A percentile compares a stretch with the other conserved stretches of the same genome.
Conservation (phyloP, 30 jellyfish, hydroid and myxozoan genomes). For the Cassiopea xamachana region DNA sequence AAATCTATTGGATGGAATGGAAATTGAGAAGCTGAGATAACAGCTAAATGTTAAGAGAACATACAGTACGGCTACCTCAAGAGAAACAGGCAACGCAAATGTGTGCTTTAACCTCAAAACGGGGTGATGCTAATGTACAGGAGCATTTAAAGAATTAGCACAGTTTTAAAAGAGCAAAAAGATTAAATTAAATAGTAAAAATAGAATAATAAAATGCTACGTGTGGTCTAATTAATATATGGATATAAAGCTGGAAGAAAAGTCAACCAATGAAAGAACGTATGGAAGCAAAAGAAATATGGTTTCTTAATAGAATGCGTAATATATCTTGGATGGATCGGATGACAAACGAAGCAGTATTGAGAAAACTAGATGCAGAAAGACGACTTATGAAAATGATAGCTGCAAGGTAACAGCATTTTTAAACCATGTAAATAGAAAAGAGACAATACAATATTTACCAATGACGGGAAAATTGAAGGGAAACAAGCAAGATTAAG, state of each 20-base stretch:
- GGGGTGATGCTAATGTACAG: no score
- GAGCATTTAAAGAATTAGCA: no score
- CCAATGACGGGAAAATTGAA: not conserved
- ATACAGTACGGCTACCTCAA: no score
- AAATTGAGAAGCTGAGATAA: no score
- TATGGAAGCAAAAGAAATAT: conserved; percentile 14
- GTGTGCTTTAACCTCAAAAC: no score
- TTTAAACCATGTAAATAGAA: not conserved
- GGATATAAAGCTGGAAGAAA: conserved; percentile 19
- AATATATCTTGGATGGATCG: conserved; percentile 18
- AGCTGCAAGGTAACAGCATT: not conserved
- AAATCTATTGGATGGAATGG: no score
- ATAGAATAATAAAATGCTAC: not conserved
- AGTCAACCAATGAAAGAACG: conserved; percentile 3
- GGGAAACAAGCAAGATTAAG: not conserved
- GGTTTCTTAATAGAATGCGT: conserved; percentile 42
- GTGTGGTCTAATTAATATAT: not conserved
- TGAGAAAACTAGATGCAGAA: not conserved
- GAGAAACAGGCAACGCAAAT: no score
- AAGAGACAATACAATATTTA: not conserved
- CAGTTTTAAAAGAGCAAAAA: no score
- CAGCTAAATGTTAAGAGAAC: no score
- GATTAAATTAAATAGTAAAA: no score
- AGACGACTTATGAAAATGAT: not conserved
- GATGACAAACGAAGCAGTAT: conserved; percentile 22